These are phyloP conservation scores for Lethrus apterus DNA, from an alignment of 1,140 invertebrate species.

Conservation along the genomic window DNA sequence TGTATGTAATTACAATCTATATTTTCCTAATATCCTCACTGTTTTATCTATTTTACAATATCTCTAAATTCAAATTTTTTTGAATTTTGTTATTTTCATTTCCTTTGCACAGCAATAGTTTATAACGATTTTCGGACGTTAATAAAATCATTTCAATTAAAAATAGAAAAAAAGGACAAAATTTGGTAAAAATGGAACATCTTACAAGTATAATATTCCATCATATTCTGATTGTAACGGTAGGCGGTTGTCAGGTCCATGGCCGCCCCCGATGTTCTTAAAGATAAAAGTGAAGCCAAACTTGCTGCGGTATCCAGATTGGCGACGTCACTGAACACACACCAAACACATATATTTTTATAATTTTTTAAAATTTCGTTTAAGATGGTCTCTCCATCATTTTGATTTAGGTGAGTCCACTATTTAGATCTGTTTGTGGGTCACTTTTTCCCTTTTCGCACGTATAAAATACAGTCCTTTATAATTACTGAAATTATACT, in stretches of 20 bases:
- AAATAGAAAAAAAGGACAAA: slow-evolving; percentile 1
- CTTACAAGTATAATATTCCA: slow-evolving; percentile 98
- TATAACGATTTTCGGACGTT: not conserved
- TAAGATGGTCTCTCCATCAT: too few relatives aligned
- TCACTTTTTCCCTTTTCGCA: slow-evolving; percentile 1
- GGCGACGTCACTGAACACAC: slow-evolving; percentile 17
- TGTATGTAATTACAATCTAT: too few relatives aligned
- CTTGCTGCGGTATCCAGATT: slow-evolving; percentile 40
- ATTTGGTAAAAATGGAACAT: slow-evolving; percentile 25
- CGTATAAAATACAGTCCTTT: not conserved
- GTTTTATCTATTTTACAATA: too few relatives aligned
- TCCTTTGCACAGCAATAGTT: not conserved
- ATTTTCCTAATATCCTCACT: too few relatives aligned
- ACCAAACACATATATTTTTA: not conserved
- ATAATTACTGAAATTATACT: too few relatives aligned
- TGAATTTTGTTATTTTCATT: too few relatives aligned
- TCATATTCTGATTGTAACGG: slow-evolving; percentile 95
- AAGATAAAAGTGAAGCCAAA: slow-evolving; percentile 35
- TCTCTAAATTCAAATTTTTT: too few relatives aligned
- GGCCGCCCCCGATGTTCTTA: slow-evolving; percentile 32
- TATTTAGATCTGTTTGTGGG: too few relatives aligned
- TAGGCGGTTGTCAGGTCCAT: slow-evolving; percentile 92
- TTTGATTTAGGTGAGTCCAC: too few relatives aligned
- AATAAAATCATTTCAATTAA: not conserved
- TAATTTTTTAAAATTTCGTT: too few relatives aligned